A percentile compares a stretch with the other conserved stretches of the same genome.
These are phyloP conservation scores for Myopa tessellatipennis DNA, from an alignment of 2,888 invertebrate genomes.

Conservation along the genomic window DNA sequence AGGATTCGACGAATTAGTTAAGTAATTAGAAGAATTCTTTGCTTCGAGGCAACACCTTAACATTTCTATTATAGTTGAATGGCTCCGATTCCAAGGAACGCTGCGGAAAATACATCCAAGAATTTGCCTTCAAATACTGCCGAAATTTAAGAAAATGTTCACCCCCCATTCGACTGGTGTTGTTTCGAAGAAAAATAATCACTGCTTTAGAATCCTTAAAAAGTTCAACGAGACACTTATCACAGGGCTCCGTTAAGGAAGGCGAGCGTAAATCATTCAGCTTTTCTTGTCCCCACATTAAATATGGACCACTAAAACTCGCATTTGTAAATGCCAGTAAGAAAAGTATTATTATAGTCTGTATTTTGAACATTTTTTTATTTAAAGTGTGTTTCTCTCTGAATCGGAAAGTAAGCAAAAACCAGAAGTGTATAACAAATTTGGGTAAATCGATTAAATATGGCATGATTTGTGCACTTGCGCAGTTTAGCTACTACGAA, in stretches of 20 bases:
- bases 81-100: slow-evolving; percentile 73
- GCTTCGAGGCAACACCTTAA: slow-evolving; percentile 67
- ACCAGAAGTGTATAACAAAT: slow-evolving; percentile 48
- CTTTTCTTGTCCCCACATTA: slow-evolving; percentile 73
- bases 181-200: slow-evolving; percentile 73
- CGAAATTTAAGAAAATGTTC: slow-evolving; percentile 72
- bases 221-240: slow-evolving; percentile 72
- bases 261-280: slow-evolving; percentile 69
- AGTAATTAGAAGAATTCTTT: background rate
- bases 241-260: slow-evolving; percentile 70
- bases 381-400: slow-evolving; percentile 21
- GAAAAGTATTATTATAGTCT: slow-evolving; percentile 51
- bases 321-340: slow-evolving; percentile 50
- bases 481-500: background rate
- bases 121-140: slow-evolving; percentile 71
- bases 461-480: slow-evolving; percentile 1
- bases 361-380: slow-evolving; percentile 51
- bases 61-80: slow-evolving; percentile 73
- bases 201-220: slow-evolving; percentile 72
- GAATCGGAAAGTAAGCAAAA: slow-evolving; percentile 22
- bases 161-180: slow-evolving; percentile 71
- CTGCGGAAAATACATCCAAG: slow-evolving; percentile 71
- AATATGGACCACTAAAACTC: slow-evolving; percentile 72
- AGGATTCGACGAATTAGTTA: slow-evolving; percentile 33
- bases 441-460: slow-evolving; percentile 42